These are phyloP conservation scores for Anableps anableps DNA, from an alignment of 2,797 vertebrate species.

Conservation along the genomic window DNA sequence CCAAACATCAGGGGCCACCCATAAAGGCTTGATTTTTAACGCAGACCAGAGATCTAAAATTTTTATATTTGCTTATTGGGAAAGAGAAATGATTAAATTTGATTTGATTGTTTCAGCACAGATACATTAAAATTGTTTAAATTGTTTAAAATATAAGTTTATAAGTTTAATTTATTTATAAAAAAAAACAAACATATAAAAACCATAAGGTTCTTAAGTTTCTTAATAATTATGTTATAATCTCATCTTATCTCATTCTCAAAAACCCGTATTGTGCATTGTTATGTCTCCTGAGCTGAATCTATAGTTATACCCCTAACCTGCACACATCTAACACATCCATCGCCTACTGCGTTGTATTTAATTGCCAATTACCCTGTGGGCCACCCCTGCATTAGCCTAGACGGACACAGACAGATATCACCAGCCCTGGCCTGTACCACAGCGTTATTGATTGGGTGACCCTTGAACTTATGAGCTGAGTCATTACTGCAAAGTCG, in stretches of 20 bases:
- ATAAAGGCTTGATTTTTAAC: neutral
- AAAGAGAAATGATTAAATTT: neutral
- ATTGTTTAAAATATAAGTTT: too few species aligned
- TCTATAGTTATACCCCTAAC: neutral
- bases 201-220: neutral
- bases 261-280: neutral
- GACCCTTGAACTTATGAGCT: constrained; percentile 73
- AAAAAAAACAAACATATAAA: neutral
- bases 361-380: constrained; percentile 76
- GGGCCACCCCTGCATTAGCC: constrained; percentile 58
- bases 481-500: constrained; percentile 75
- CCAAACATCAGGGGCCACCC: neutral
- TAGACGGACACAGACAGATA: constrained; percentile 44
- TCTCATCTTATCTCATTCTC: neutral
- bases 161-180: neutral
- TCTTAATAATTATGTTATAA: neutral
- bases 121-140: neutral
- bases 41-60: neutral
- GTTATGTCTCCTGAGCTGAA: neutral
- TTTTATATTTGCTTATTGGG: neutral
- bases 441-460: constrained; percentile 71
- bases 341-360: constrained; percentile 46
- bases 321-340: neutral
- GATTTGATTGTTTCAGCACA: neutral
- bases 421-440: constrained; percentile 33